Conservation (phyloP, 2,888 invertebrate species). For the Scaptodrosophila latifasciaeformis region DNA sequence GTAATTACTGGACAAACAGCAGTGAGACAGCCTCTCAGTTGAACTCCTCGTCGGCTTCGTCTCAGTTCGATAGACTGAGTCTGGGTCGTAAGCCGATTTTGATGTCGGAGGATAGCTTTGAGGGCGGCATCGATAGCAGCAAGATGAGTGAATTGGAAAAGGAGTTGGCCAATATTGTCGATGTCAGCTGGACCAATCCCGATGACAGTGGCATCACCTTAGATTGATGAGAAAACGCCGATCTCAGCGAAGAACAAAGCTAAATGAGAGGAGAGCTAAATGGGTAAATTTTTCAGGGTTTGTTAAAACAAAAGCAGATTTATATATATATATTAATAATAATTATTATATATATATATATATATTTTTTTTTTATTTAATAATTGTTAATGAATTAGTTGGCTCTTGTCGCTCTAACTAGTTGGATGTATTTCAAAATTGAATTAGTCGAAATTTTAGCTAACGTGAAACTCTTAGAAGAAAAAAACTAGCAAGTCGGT, state of each 20-base stretch:
- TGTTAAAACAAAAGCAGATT: no score
- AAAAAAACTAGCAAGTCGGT: no score
- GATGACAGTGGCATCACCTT: slow-evolving; percentile 71
- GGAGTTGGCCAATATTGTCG: slow-evolving; percentile 77
- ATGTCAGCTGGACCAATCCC: slow-evolving; percentile 76
- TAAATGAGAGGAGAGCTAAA: no score
- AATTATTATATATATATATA: no score
- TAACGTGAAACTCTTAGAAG: no score
- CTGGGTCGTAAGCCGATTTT: slow-evolving; percentile 42
- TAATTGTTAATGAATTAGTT: neutral
- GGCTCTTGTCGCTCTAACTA: neutral
- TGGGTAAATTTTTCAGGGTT: no score
- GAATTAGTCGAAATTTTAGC: no score
- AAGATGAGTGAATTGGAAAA: slow-evolving; percentile 80
- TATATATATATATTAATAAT: no score
- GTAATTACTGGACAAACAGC: slow-evolving; percentile 32
- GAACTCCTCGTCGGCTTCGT: slow-evolving; percentile 7
- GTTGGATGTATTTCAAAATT: no score
- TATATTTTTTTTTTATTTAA: neutral
- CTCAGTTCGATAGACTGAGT: slow-evolving; percentile 42
- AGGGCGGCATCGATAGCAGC: slow-evolving; percentile 79
- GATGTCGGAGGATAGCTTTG: slow-evolving; percentile 57
- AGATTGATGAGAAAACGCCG: no score
- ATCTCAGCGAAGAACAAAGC: no score
- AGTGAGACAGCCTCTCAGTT: slow-evolving; percentile 11